phyloP scores from a whole-genome alignment of 2,888 invertebrate species.

The Cephalotes varians region DNA sequence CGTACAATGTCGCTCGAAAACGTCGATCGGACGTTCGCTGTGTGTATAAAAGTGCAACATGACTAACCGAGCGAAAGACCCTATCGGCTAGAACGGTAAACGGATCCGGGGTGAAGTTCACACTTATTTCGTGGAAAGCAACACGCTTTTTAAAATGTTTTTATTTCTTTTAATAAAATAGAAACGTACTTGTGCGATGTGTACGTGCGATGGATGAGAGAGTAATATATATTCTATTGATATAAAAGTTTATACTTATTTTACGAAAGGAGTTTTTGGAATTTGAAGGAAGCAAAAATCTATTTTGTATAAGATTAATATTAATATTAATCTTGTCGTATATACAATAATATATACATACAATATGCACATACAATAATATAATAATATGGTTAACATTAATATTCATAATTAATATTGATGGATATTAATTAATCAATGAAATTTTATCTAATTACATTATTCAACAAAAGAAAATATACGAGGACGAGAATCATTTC shows the following conservation, averaged over 20 bases:
- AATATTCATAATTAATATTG: background rate
- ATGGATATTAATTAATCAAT: no score
- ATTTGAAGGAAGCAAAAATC: background rate
- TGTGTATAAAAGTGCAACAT: conserved; percentile 40
- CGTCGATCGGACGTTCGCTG: conserved; percentile 1
- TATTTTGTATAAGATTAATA: background rate
- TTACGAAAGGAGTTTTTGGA: background rate
- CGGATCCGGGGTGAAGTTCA: conserved; percentile 15
- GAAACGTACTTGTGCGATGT: background rate
- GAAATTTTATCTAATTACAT: background rate
- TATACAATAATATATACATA: no score
- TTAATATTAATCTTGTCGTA: background rate
- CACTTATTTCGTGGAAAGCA: conserved; percentile 8
- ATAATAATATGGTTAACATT: no score
- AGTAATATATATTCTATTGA: background rate
- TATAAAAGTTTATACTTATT: background rate
- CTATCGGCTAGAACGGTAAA: conserved; percentile 23
- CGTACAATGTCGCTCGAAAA: conserved; percentile 44
- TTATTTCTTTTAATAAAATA: background rate
- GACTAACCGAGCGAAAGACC: conserved; percentile 22
- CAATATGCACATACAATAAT: no score
- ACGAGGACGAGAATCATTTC: no score
- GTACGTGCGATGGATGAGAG: background rate
- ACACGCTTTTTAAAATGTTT: background rate
- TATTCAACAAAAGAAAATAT: no score